Base-by-base conservation (phyloP, 2,888 invertebrate species). In the Athrips mouffetella region DNA sequence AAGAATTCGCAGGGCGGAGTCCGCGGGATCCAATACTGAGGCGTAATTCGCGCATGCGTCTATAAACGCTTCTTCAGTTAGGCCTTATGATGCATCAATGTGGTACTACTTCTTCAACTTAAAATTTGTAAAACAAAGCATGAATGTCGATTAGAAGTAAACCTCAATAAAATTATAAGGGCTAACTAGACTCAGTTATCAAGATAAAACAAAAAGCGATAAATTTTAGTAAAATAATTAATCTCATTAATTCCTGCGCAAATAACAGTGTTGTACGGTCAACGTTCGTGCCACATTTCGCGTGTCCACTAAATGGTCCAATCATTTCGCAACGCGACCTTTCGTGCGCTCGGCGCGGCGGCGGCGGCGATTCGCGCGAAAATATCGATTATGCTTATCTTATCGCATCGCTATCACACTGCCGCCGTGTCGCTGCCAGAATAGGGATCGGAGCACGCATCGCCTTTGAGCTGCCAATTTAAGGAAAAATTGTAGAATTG, bases 341-440 rank as follows among this genome's bases (percentile, higher is more conserved):
- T 85, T 86, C 80, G 82, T 81, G 82, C 27, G 33, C 21, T 18
- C 20, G n/a, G 6, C 8, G 11, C 65, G 69, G 73, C 65, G 15
- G 33, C 68, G 62, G 67, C 67, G 73, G 70, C 69, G 72, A 76
- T 82, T 84, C 82, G 86, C 82, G 86, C 87, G 80, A 87, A 87
- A 79, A 73, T 87, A 45, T 45, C 35, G 45, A 45, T 45, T 45
- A 27, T 69, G 54, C 66, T 71, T 70, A 70, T 70, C 70, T 70
- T 62, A 69, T 67, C 67, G 63, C 59, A 64, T 64, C 63, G 63
- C 52, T 61, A 25, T 15, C 13, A 7, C 21, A 20, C 10, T n/a
- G 10, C 23, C 40, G 11, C 8, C 23, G 23, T 15, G 25, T 8
- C 11, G 13, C 20, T 11, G 23, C 40, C 40, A 2, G 40, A 25